Base-by-base conservation (phyloP, 2,888 invertebrate genomes). In the Calameuta filiformis region DNA sequence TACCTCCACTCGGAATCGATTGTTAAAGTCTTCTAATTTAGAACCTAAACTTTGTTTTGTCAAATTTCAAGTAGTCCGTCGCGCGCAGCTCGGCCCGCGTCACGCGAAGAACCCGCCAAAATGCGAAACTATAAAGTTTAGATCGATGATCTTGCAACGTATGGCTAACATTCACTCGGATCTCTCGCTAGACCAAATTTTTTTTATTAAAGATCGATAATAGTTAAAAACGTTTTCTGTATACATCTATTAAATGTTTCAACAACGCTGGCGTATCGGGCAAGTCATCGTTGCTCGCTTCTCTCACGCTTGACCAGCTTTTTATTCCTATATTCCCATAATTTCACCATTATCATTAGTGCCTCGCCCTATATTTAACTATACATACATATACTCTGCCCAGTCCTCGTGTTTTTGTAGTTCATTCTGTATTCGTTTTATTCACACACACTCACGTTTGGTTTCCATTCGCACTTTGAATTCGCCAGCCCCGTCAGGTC, bases 241-340 rank as follows among this genome's bases (percentile, higher is more conserved):
- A 88, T 86, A 87, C 87, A 86, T 89, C 86, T 88, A 87, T 86
- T 84, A 84, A 88, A 88, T 87, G 83, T 85, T 86, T 88, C 85
- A 88, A 88, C 88, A 88, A 85, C 85, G 84, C 85, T 86, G 85
- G 86, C 86, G 84, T 83, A 80, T 83, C 83, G 84, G 83, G 85
- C 86, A 85, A 85, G 84, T 85, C 85, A 40, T 84, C 85, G 86
- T 83, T 83, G 83, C 85, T 85, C 84, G 83, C 81, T 82, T 79
- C 82, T 81, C 79, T 77, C 79, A 79, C 40, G 6, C 6, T 40
- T 40, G 1, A 40, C 40, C 40, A 40, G 40, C 73, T n/a, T 71
- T 71, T 71, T 71, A 15, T 23, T 71, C 23, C 34, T 71, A 31
- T 34, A 15, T 71, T 71, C 9, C 15, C n/a, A 31, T 33, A 71